phyloP scores from a whole-genome alignment of 2,113 vertebrate species.

The Syngnathus floridae region DNA sequence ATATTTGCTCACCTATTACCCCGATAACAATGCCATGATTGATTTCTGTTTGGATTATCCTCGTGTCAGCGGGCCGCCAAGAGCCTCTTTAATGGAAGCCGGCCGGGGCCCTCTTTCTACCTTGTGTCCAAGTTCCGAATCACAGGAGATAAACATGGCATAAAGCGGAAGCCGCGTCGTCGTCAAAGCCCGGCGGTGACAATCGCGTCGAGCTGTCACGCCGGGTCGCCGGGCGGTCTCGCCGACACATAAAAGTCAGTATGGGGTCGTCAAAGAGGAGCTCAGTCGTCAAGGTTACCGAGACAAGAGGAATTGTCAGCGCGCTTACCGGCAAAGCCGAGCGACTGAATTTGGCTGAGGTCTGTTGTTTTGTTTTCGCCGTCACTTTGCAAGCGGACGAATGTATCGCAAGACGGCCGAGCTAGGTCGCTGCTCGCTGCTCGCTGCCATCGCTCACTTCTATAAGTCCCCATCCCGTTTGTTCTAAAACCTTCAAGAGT shows the following conservation, averaged over 20 bases:
- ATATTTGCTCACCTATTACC: conserved; percentile 64
- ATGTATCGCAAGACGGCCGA: neutral
- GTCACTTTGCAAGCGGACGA: neutral
- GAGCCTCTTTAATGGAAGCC: conserved; percentile 50
- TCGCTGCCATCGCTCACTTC: neutral
- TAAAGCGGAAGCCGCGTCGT: conserved; percentile 14
- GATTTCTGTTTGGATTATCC: conserved; percentile 66
- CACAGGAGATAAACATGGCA: conserved; percentile 42
- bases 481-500: no score
- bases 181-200: conserved; percentile 1
- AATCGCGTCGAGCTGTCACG: conserved; percentile 19
- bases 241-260: neutral
- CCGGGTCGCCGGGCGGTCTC: neutral
- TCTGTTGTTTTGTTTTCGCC: conserved; percentile 22
- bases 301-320: neutral
- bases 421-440: neutral
- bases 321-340: neutral
- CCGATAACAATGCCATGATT: conserved; percentile 64
- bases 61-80: conserved; percentile 54
- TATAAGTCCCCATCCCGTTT: neutral
- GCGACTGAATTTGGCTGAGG: conserved; percentile 14
- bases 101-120: conserved; percentile 35
- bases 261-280: neutral
- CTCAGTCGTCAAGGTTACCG: neutral
- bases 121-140: conserved; percentile 41